Percentiles rank a stretch among this genome's conserved stretches.
phyloP scores from a whole-genome alignment of 2,888 invertebrate genomes.

The Anarsia innoxiella region DNA sequence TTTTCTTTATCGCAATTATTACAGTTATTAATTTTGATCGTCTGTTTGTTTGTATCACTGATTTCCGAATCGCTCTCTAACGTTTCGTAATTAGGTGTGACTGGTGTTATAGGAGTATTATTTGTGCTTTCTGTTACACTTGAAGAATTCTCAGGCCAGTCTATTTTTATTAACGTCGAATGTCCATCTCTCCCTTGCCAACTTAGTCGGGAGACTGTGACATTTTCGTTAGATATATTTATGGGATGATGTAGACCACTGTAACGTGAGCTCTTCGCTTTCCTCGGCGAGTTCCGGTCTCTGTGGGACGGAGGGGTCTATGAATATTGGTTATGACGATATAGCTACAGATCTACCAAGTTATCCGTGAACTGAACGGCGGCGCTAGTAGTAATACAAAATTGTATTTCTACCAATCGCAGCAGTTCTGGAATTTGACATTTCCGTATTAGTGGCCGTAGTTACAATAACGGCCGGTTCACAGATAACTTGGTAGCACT shows the following conservation, averaged over 20 bases:
- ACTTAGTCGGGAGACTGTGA: conserved; percentile 37
- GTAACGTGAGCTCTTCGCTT: conserved; percentile 49
- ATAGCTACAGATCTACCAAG: too few relatives aligned
- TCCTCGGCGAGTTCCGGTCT: conserved; percentile 63
- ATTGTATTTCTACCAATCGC: too few relatives aligned
- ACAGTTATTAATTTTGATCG: conserved; percentile 49
- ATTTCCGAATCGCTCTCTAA: conserved; percentile 63
- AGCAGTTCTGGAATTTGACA: too few relatives aligned
- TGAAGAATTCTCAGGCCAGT: conserved; percentile 57
- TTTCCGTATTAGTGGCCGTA: too few relatives aligned
- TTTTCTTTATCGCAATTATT: conserved; percentile 49
- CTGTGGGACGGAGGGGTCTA: too few relatives aligned
- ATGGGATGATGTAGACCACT: conserved; percentile 47
- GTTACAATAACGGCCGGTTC: too few relatives aligned
- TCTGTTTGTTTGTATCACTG: conserved; percentile 53
- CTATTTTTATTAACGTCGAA: conserved; percentile 62
- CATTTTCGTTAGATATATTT: conserved; percentile 29
- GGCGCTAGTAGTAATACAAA: too few relatives aligned
- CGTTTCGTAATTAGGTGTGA: conserved; percentile 57
- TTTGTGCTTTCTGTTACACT: conserved; percentile 48
- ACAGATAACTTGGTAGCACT: too few relatives aligned
- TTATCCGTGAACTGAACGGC: too few relatives aligned
- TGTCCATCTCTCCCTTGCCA: conserved; percentile 69
- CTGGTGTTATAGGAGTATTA: conserved; percentile 50
- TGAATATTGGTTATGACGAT: too few relatives aligned